Evolutionary conservation across 1,140 invertebrate genomes (phyloP), one percentile per base, ranked within the genome.

Genomic region (Lucilia cuprina): DNA sequence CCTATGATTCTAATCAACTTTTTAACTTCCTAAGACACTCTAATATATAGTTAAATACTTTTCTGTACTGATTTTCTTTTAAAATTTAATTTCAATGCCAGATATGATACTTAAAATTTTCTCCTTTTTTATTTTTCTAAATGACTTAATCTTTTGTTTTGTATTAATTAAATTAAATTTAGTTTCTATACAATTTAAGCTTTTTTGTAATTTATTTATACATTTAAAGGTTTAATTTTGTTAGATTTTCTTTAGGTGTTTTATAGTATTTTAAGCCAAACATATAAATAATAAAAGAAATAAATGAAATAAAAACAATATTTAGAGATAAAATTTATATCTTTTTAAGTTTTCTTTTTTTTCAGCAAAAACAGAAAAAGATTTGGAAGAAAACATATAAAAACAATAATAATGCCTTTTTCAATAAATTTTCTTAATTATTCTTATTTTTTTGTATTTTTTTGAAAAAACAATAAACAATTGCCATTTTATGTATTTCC

Each of bases 401-500:
- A 75, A 50, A 10, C 19, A 55, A 21, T 25, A n/a, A 21, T 77
- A 83, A 83, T 10, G n/a, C 25, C 3, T 30, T 30, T 30, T 30
- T 30, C 25, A 25, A 17, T 7, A 60, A 60, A 41, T 41, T 41
- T 41, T 41, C 41, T 41, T 41, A 82, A 25, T 82, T 30, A 2
- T 30, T 30, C 25, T 30, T 30, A 50, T 19, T 41, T 74, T 74
- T 47, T 41, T 41, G 41, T 41, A 41, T 41, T 83, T 55, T 55
- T 14, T 74, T 74, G 70, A 50, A 55, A 50, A 74, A 74, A 83
- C 49, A 83, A 25, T 83, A 74, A 74, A 75, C 50, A 47, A 74
- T 83, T 74, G 83, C 83, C 75, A 75, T 78, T 78, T 75, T 30
- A 77, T 30, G 41, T 77, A 77, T 49, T 75, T 77, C 74, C 70